Percentiles rank a stretch among this genome's conserved stretches.
These are phyloP conservation scores for Hyphantria cunea DNA, from an alignment of 1,140 invertebrate species.

Conservation along the genomic window DNA sequence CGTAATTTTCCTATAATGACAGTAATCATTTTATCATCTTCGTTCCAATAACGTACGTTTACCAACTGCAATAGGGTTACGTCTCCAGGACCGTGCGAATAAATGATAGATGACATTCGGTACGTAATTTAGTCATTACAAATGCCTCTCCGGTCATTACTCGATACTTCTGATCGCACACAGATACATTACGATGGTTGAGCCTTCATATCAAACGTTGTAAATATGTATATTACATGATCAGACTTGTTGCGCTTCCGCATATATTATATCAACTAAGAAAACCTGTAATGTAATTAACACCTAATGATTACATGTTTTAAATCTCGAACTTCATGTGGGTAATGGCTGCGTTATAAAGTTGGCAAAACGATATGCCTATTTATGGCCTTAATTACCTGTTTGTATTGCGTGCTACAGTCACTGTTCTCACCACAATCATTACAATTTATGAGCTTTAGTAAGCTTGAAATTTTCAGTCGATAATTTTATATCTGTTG, in stretches of 20 bases:
- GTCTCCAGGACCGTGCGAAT: constrained; percentile 48
- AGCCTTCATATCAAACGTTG: constrained; percentile 9
- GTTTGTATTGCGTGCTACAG: background rate
- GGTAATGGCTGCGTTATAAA: background rate
- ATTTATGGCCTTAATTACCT: background rate
- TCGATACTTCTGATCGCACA: constrained; percentile 8
- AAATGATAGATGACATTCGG: constrained; percentile 30
- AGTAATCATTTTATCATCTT: constrained; percentile 76
- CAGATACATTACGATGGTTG: constrained; percentile 4
- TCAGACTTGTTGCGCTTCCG: constrained; percentile 6
- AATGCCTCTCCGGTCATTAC: constrained; percentile 19
- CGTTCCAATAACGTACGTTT: constrained; percentile 60
- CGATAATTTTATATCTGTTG: too few relatives aligned
- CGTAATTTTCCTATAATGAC: constrained; percentile 69
- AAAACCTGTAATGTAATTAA: background rate
- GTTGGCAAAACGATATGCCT: background rate
- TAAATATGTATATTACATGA: constrained; percentile 1
- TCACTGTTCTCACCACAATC: background rate
- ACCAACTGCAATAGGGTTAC: constrained; percentile 42
- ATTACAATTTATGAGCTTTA: constrained; percentile 6
- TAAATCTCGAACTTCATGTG: too few relatives aligned
- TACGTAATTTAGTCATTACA: constrained; percentile 36
- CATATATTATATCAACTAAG: background rate
- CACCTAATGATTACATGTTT: too few relatives aligned
- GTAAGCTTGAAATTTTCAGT: background rate